A percentile compares a stretch with the other conserved stretches of the same genome.
Conservation (phyloP, 2,888 invertebrate genomes). For the Stenchaetothrips biformis region DNA sequence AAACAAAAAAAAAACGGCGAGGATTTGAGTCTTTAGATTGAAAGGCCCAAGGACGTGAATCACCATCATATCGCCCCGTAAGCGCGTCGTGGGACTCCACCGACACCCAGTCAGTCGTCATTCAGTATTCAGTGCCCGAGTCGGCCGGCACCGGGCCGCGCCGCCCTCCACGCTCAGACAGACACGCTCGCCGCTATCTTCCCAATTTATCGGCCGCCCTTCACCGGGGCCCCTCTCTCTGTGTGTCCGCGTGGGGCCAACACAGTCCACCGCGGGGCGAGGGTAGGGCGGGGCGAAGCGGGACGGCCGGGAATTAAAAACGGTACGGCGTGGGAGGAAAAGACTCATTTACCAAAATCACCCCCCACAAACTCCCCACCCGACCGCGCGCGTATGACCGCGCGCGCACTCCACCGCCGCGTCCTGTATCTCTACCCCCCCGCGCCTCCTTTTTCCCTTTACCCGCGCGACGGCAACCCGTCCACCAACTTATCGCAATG, state of each 20-base stretch:
- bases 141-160: not conserved
- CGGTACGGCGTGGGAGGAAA: not conserved
- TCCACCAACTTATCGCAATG: not conserved
- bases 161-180: not conserved
- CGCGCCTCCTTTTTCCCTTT: not conserved
- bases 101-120: no score
- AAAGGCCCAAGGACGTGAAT: no score
- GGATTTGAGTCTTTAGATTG: no score
- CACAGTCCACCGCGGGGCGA: not conserved
- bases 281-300: not conserved
- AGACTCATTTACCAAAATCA: not conserved
- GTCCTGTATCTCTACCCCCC: not conserved
- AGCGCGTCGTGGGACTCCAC: no score
- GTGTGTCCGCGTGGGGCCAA: not conserved
- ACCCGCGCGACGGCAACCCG: not conserved
- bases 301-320: slow-evolving; percentile 22
- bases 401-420: not conserved
- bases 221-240: not conserved
- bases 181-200: not conserved
- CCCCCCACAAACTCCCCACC: not conserved
- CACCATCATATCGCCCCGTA: no score
- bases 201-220: slow-evolving; percentile 9
- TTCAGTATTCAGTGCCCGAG: no score
- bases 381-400: not conserved
- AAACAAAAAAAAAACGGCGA: not conserved